Evolutionary conservation across 2,113 vertebrate species (phyloP), one percentile per base, ranked within the genome.

Genomic region (Mola mola): DNA sequence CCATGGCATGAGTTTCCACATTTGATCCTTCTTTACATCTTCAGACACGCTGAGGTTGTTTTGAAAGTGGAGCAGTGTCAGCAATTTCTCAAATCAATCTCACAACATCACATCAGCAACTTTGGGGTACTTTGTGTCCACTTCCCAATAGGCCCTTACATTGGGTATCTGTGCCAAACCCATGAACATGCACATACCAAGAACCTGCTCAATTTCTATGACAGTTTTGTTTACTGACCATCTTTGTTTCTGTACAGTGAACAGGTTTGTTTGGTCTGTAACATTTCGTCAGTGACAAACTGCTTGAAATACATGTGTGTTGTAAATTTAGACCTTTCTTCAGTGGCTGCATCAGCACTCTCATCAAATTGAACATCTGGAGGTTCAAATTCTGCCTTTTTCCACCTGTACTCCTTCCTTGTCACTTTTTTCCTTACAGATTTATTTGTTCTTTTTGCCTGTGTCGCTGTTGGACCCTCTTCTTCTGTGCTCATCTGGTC

Each of bases 171-270:
- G 72, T 38, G 72, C 25, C 25, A 78, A 51, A 15, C 59, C 65
- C 33, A 53, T 70, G 24, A 57, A 37, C 55, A 58, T 25, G 38
- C 52, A 58, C 51, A 57, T 70, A n/a, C 37, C 52, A 13, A 70
- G 15, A 63, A 73, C 15, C 10, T 70, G 53, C 49, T 70, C 53
- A 7, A 50, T 64, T 44, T 79, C 76, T 79, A 60, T 34, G 15
- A 21, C 22, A 33, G 5, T 57, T 63, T 66, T 81, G 29, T 71
- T 71, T 0, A 62, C 31, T 46, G 66, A 50, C 31, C 26, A 58
- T 34, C 43, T 66, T 5, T 47, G 0, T 53, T 68, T 36, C 31
- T 51, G 31, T 9, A 36, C 19, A 34, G 11, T 50, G 48, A 20
- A 21, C 28, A 50, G 29, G 29, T 51, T 36, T 51, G 17, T 51